Evolutionary conservation across 2,797 vertebrate species (phyloP).

Genomic region (Avahi laniger): DNA sequence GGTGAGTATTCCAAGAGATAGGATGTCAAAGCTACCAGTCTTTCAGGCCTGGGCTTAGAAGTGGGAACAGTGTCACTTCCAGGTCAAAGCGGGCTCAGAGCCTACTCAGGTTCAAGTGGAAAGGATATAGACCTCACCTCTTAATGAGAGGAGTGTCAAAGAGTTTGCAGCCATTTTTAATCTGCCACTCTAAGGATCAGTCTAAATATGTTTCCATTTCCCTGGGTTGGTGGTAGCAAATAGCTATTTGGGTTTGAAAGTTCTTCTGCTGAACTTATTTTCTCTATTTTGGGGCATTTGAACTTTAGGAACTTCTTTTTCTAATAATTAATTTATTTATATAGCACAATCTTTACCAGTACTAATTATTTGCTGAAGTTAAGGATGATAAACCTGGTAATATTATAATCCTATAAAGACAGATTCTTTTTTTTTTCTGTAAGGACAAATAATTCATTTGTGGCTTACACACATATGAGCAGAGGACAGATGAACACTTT

Average conservation of each 20-base stretch:
- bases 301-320: not conserved
- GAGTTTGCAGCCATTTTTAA: not conserved
- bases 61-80: not conserved
- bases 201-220: not conserved
- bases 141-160: not conserved
- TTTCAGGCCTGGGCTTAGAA: not conserved
- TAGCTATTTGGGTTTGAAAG: not conserved
- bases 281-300: constrained; percentile 7
- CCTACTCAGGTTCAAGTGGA: not conserved
- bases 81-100: not conserved
- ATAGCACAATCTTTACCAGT: not conserved
- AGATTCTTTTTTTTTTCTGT: not conserved
- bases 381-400: not conserved
- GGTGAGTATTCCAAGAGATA: not conserved
- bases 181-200: not conserved
- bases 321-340: constrained; percentile 23
- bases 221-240: not conserved
- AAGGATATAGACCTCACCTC: not conserved
- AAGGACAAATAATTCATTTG: not conserved
- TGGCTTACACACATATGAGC: not conserved
- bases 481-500: not conserved
- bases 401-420: not conserved
- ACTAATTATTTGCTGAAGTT: constrained; percentile 43
- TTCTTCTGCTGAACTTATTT: not conserved
- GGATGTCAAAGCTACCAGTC: not conserved